Conservation (phyloP, 64 coral and sea anemone genomes). For the Stylophora pistillata region DNA sequence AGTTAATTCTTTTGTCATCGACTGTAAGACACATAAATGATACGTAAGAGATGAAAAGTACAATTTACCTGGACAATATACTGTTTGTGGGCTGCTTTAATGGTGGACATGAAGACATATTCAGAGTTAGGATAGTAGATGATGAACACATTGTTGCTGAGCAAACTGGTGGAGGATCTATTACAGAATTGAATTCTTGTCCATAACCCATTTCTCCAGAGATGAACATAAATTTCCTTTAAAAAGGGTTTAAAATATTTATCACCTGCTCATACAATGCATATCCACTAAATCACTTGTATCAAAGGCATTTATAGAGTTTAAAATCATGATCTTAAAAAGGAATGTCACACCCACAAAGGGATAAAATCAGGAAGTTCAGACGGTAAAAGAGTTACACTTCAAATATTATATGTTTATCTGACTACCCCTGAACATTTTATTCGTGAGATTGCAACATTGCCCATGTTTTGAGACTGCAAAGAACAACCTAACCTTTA, state of each 20-base stretch:
- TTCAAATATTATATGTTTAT: no score
- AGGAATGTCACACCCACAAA: no score
- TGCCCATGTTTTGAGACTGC: no score
- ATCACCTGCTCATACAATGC: not conserved
- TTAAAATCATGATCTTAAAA: no score
- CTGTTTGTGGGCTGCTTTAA: slow-evolving; percentile 69
- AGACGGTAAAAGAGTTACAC: no score
- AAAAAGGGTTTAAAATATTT: slow-evolving; percentile 4
- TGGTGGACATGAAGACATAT: slow-evolving; percentile 63
- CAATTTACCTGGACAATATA: slow-evolving; percentile 73
- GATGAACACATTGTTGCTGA: slow-evolving; percentile 57
- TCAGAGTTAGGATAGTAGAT: slow-evolving; percentile 72
- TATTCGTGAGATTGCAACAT: no score
- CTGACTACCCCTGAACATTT: no score
- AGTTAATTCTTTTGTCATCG: not conserved
- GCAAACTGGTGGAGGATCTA: slow-evolving; percentile 8
- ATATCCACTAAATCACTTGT: no score
- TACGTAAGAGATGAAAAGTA: not conserved
- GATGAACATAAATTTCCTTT: slow-evolving; percentile 76
- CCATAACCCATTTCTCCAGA: slow-evolving; percentile 72
- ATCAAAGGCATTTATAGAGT: no score
- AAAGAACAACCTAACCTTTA: no score
- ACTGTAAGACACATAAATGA: not conserved
- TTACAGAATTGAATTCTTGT: slow-evolving; percentile 47
- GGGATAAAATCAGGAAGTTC: no score